These are phyloP conservation scores for Drosophila kikkawai DNA, from an alignment of 1,140 invertebrate genomes.

Conservation along the genomic window DNA sequence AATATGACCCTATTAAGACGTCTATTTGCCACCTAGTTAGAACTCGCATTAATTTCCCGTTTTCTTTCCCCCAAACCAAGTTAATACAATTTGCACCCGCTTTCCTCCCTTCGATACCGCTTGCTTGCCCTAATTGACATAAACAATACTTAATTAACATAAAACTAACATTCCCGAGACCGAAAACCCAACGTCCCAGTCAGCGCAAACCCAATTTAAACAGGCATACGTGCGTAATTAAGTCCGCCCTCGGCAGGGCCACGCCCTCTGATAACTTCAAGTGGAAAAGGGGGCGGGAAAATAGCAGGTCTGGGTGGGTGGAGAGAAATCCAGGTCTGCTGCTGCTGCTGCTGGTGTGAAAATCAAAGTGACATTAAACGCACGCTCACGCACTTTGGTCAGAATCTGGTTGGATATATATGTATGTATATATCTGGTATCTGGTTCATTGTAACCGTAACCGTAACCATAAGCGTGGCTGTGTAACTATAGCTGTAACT, in stretches of 20 bases:
- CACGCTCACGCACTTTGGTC: slow-evolving; percentile 58
- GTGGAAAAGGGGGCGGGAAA: slow-evolving; percentile 5
- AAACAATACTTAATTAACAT: slow-evolving; percentile 82
- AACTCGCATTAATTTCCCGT: slow-evolving; percentile 42
- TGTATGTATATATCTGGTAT: background rate
- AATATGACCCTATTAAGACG: slow-evolving; percentile 24
- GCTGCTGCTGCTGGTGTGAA: slow-evolving; percentile 32
- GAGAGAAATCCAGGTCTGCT: slow-evolving; percentile 1
- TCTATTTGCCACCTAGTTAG: slow-evolving; percentile 33
- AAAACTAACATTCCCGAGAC: slow-evolving; percentile 73
- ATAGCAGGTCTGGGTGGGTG: background rate
- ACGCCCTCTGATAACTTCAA: slow-evolving; percentile 9
- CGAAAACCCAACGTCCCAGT: background rate
- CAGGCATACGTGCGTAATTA: slow-evolving; percentile 79
- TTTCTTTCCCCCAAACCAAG: slow-evolving; percentile 17
- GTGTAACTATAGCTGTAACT: background rate
- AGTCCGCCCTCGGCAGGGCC: slow-evolving; percentile 26
- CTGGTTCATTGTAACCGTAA: slow-evolving; percentile 12
- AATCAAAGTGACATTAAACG: slow-evolving; percentile 60
- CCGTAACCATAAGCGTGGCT: background rate
- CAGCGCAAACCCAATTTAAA: slow-evolving; percentile 70
- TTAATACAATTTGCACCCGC: slow-evolving; percentile 40
- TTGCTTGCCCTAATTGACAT: slow-evolving; percentile 64
- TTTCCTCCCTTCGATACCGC: background rate
- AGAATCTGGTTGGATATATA: slow-evolving; percentile 31